Conservation (phyloP, 2,888 invertebrate genomes). For the Calameuta pallipes region DNA sequence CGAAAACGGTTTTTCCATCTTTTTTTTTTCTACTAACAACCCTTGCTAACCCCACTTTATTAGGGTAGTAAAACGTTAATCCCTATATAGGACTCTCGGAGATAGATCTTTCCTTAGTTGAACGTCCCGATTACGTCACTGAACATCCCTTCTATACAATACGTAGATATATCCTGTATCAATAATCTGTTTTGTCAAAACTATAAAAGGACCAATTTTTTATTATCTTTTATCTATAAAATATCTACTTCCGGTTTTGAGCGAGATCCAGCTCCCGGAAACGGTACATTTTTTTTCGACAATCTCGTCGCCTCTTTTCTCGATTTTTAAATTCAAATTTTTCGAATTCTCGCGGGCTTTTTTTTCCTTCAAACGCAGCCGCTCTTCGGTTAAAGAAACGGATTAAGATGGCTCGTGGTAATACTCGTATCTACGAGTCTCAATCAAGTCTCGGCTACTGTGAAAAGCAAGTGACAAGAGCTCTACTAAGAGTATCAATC, state of each 20-base stretch:
- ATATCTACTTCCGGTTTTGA: neutral
- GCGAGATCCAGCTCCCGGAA: neutral
- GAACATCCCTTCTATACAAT: neutral
- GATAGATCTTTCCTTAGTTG: neutral
- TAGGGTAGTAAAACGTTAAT: constrained; percentile 38
- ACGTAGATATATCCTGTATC: neutral
- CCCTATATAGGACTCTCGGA: constrained; percentile 19
- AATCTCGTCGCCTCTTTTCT: neutral
- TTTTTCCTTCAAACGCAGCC: neutral
- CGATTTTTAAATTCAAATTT: neutral
- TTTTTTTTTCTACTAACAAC: constrained; percentile 2
- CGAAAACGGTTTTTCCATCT: constrained; percentile 9
- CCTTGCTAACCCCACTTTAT: constrained; percentile 39
- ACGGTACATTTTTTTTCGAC: neutral
- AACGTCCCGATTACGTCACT: neutral
- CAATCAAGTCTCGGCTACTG: neutral
- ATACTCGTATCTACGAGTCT: neutral
- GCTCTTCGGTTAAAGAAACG: neutral
- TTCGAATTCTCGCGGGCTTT: neutral
- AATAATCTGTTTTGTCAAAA: neutral
- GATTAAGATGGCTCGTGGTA: constrained; percentile 1
- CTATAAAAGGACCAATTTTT: neutral
- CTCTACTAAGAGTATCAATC: constrained; percentile 9
- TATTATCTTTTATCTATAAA: neutral
- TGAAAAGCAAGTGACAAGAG: constrained; percentile 9